These are phyloP conservation scores for Hippocampus kuda DNA, from an alignment of 2,797 vertebrate genomes.

Conservation along the genomic window DNA sequence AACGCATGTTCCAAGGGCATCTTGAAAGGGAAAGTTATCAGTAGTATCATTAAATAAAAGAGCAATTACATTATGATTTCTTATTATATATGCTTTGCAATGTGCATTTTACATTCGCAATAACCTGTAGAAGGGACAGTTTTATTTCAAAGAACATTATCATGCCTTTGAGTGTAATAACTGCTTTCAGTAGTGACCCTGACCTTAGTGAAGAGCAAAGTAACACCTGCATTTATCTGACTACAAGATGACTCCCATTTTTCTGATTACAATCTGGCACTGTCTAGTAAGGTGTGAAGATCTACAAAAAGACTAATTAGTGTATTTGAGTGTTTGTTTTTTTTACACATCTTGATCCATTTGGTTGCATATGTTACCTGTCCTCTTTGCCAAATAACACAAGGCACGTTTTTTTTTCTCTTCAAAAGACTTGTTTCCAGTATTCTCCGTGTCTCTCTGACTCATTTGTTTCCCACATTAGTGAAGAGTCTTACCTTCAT, in stretches of 20 bases:
- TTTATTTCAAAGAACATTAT: neutral
- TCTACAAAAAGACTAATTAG: neutral
- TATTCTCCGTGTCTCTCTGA: too few relatives aligned
- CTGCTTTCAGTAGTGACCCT: neutral
- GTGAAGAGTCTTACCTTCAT: slow-evolving; percentile 74
- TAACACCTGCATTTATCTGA: too few relatives aligned
- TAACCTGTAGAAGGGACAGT: neutral
- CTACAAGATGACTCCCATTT: too few relatives aligned
- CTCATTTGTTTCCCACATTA: neutral
- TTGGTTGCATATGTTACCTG: neutral
- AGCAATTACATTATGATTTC: neutral
- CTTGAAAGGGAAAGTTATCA: slow-evolving; percentile 43
- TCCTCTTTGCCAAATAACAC: neutral
- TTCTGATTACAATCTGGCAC: neutral
- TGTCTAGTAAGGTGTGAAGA: neutral
- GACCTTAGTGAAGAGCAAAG: too few relatives aligned
- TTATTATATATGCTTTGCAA: too few relatives aligned
- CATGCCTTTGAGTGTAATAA: neutral
- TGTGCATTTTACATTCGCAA: neutral
- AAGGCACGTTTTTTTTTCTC: neutral
- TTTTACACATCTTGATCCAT: neutral
- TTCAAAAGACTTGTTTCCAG: neutral
- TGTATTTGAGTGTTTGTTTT: neutral
- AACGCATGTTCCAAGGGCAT: slow-evolving; percentile 84
- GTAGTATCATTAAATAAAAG: slow-evolving; percentile 1